phyloP scores from a whole-genome alignment of 2,113 vertebrate genomes.

The Scomber scombrus region DNA sequence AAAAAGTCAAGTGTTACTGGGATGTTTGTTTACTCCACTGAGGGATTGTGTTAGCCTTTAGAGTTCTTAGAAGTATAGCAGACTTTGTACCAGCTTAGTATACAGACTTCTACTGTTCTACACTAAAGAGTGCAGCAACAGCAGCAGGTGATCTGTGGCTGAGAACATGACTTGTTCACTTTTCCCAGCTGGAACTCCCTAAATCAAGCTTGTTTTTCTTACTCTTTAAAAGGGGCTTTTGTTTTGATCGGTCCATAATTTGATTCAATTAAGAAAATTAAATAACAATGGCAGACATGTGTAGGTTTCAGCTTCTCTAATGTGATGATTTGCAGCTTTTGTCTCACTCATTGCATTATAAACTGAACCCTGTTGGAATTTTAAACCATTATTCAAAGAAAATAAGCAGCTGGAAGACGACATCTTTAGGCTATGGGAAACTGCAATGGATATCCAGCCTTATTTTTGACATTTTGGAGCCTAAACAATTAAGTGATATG shows the following conservation, averaged over 20 bases:
- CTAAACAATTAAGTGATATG: too few relatives aligned
- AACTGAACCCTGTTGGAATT: neutral
- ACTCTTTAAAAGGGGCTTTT: neutral
- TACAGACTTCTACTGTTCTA: neutral
- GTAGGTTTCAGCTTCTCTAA: too few relatives aligned
- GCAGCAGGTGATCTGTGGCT: conserved; percentile 57
- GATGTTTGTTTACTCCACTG: conserved; percentile 4
- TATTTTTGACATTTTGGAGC: too few relatives aligned
- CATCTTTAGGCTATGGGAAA: neutral
- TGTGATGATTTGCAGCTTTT: too few relatives aligned
- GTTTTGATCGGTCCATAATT: neutral
- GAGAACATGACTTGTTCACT: conserved; percentile 2
- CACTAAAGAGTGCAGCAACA: neutral
- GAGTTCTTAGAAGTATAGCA: neutral
- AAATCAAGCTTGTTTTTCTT: neutral
- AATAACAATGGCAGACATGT: too few relatives aligned
- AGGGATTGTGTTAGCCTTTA: neutral
- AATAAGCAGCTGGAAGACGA: neutral
- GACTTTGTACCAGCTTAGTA: neutral
- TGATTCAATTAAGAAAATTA: too few relatives aligned
- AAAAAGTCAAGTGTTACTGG: neutral
- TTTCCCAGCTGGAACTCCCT: conserved; percentile 52
- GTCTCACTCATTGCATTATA: too few relatives aligned
- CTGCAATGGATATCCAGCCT: too few relatives aligned
- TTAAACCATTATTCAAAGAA: neutral